Evolutionary conservation across 2,888 invertebrate species (phyloP).

Genomic region (Salpingus planirostris): DNA sequence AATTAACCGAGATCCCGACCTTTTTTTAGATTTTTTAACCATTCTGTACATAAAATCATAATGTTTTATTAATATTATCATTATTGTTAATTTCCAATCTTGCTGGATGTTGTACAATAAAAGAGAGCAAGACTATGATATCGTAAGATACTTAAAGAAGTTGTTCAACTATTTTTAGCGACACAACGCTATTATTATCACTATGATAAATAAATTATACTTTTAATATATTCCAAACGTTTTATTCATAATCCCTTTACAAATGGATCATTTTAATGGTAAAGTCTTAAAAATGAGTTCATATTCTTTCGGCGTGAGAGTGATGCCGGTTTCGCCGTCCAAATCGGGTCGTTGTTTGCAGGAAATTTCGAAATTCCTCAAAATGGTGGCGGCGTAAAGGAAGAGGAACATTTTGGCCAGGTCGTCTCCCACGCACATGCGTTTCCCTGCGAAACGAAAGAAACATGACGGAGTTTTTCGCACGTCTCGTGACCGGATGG

Average conservation of each 20-base stretch:
- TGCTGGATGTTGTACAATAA: constrained; percentile 16
- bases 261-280: neutral
- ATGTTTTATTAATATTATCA: too few relatives aligned
- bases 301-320: constrained; percentile 57
- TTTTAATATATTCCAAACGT: neutral
- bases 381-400: constrained; percentile 53
- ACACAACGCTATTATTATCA: constrained; percentile 10
- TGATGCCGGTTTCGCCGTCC: constrained; percentile 66
- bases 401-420: constrained; percentile 63
- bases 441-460: constrained; percentile 53
- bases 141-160: constrained; percentile 17
- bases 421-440: constrained; percentile 81
- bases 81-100: constrained; percentile 15
- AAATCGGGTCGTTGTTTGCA: constrained; percentile 47
- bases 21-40: constrained; percentile 8
- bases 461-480: too few relatives aligned
- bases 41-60: constrained; percentile 15
- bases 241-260: neutral
- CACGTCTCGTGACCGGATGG: too few relatives aligned
- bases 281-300: constrained; percentile 35
- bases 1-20: constrained; percentile 11
- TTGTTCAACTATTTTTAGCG: constrained; percentile 21
- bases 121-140: constrained; percentile 16
- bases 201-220: constrained; percentile 9
- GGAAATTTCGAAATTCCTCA: constrained; percentile 49